Evolutionary conservation across 2,797 vertebrate species (phyloP).

Genomic region (Bradypodion ventrale): DNA sequence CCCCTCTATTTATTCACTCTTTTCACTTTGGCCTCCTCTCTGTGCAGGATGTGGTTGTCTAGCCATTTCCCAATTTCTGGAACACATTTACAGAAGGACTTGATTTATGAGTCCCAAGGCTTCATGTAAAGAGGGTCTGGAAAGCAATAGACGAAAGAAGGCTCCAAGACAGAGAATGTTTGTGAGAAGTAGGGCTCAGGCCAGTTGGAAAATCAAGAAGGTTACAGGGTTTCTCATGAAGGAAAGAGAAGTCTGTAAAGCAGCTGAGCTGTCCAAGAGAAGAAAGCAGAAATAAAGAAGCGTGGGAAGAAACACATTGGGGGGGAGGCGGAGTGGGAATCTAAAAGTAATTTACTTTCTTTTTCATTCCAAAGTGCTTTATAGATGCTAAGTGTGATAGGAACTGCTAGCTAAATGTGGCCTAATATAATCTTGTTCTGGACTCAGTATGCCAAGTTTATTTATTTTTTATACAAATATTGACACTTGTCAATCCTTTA

Average conservation of each 20-base stretch:
- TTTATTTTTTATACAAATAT: not conserved
- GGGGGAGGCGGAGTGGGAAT: not conserved
- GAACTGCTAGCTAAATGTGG: not conserved
- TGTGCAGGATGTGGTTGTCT: not conserved
- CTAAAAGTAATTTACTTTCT: not conserved
- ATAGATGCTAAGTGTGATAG: not conserved
- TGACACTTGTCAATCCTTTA: too few relatives aligned
- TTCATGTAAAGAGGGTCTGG: not conserved
- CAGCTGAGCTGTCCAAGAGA: not conserved
- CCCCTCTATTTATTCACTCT: not conserved
- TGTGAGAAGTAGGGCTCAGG: conserved; percentile 21
- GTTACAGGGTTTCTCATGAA: conserved; percentile 1
- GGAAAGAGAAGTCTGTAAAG: not conserved
- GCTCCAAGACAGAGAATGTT: not conserved
- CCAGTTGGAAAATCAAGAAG: conserved; percentile 9
- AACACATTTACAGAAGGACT: not conserved
- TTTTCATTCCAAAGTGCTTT: not conserved
- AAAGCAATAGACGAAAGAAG: not conserved
- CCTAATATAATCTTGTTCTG: not conserved
- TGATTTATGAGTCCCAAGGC: not conserved
- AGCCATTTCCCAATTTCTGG: not conserved
- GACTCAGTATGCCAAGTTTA: not conserved
- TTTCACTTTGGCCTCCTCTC: not conserved
- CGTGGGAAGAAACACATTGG: not conserved
- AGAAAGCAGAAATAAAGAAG: not conserved